Evolutionary conservation across 2,888 invertebrate species (phyloP), one percentile per base, ranked within the genome.

Genomic region (Antheraea assamensis): DNA sequence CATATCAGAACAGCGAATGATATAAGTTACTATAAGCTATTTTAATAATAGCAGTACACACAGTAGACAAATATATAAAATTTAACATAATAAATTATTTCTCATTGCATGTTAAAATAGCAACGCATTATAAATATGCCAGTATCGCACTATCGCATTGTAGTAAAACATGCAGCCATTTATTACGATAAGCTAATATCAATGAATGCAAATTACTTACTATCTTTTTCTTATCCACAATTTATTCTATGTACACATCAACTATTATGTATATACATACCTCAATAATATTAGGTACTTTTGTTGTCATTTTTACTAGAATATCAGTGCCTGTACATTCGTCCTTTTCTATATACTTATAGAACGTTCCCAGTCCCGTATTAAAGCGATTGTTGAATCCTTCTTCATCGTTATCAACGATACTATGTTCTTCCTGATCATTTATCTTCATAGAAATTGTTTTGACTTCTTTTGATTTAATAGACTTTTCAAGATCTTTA

Each of bases 241-340:
- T 13, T 61, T 8, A 13, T 24, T 13, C 3, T 61, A 27, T 10
- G 0, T 27, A 27, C 10, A 61, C 2, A 27, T 21, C 3, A 55
- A 3, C 27, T 61, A 27, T 21, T 52, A 24, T 55, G 10, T n/a
- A 21, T 21, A 21, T n/a, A 55, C 55, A 55, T 55, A 52, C 30
- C 68, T 31, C 49, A 47, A 47, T n/a, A 31, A 8, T 71, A 76
- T 27, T 24, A 61, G 24, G 27, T 27, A 61, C 15, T 27, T 61
- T 61, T 24, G 61, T 61, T 58, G 73, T 75, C 77, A 78, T 76
- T 7, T 35, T 71, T 3, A 77, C n/a, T n/a, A 76, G 27, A 30
- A 78, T 76, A 47, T 79, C 77, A 49, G 71, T 49, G 3, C 73
- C 74, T 61, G 64, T 49, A 42, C 47, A 42, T 52, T 77, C 77